Percentiles rank a stretch among this genome's conserved stretches.
These are phyloP conservation scores for Unio pictorum DNA, from an alignment of 2,888 invertebrate species.

Conservation along the genomic window DNA sequence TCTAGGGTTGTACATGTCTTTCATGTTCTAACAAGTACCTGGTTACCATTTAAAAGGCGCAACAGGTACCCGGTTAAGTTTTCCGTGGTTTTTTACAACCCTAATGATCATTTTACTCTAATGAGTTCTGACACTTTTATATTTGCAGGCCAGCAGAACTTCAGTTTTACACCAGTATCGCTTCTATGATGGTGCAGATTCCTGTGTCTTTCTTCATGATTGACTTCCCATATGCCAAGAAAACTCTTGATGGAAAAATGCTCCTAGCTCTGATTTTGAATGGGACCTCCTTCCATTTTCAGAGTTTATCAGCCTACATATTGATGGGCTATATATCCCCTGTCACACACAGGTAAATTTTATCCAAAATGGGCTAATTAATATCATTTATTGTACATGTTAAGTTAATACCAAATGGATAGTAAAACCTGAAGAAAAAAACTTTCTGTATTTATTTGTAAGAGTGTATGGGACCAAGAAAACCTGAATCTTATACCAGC, in stretches of 20 bases:
- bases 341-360: conserved; percentile 77
- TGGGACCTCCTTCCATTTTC: conserved; percentile 85
- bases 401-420: neutral
- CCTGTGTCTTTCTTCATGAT: conserved; percentile 81
- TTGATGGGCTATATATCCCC: conserved; percentile 86
- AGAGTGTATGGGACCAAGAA: too few species aligned
- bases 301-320: conserved; percentile 85
- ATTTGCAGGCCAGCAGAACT: conserved; percentile 81
- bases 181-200: conserved; percentile 82
- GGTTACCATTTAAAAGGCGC: too few species aligned
- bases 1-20: too few species aligned
- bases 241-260: conserved; percentile 73
- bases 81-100: too few species aligned
- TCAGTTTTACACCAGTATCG: conserved; percentile 84
- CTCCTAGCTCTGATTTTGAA: conserved; percentile 79
- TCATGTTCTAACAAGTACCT: too few species aligned
- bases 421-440: neutral
- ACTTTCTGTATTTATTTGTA: too few species aligned
- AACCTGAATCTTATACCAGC: too few species aligned
- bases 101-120: neutral
- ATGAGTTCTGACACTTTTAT: conserved; percentile 4
- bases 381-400: neutral
- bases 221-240: conserved; percentile 75
- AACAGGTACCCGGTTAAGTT: too few species aligned
- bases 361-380: neutral